Percentiles rank a stretch among this genome's conserved stretches.
Conservation (phyloP, 1,140 invertebrate genomes). For the Drosophila pallidifrons region DNA sequence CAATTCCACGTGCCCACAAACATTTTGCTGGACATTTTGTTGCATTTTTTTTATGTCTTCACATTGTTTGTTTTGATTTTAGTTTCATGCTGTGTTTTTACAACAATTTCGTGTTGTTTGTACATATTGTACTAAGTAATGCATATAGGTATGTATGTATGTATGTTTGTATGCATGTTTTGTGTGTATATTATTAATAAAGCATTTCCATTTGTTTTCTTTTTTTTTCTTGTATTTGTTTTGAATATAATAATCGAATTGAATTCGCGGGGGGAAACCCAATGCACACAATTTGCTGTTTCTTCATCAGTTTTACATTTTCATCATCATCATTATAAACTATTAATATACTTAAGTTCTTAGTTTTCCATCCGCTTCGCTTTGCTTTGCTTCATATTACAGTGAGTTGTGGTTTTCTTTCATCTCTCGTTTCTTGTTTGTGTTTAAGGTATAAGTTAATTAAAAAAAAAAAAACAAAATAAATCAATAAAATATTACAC, state of each 20-base stretch:
- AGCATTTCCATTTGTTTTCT: slow-evolving; percentile 18
- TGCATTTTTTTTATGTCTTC: slow-evolving; percentile 1
- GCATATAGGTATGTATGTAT: slow-evolving; percentile 24
- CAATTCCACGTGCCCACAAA: slow-evolving; percentile 14
- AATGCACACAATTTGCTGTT: slow-evolving; percentile 19
- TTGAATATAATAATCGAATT: slow-evolving; percentile 19
- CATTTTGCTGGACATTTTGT: neutral
- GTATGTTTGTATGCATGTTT: slow-evolving; percentile 9
- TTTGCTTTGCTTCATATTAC: slow-evolving; percentile 33
- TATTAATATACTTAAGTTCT: slow-evolving; percentile 18
- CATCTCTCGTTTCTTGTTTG: no score
- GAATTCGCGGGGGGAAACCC: slow-evolving; percentile 20
- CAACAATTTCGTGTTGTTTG: slow-evolving; percentile 24
- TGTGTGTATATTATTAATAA: slow-evolving; percentile 24
- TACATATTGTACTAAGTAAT: slow-evolving; percentile 23
- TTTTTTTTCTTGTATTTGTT: neutral
- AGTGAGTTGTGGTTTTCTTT: slow-evolving; percentile 27
- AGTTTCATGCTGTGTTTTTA: neutral
- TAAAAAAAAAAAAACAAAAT: slow-evolving; percentile 16
- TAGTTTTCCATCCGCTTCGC: neutral
- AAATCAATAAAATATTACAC: slow-evolving; percentile 48
- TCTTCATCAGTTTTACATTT: slow-evolving; percentile 4
- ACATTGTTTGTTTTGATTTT: neutral
- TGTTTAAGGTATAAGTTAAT: slow-evolving; percentile 38
- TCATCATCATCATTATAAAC: slow-evolving; percentile 20